These are phyloP conservation scores for Ochropleura plecta DNA, from an alignment of 2,888 invertebrate genomes.

Conservation along the genomic window DNA sequence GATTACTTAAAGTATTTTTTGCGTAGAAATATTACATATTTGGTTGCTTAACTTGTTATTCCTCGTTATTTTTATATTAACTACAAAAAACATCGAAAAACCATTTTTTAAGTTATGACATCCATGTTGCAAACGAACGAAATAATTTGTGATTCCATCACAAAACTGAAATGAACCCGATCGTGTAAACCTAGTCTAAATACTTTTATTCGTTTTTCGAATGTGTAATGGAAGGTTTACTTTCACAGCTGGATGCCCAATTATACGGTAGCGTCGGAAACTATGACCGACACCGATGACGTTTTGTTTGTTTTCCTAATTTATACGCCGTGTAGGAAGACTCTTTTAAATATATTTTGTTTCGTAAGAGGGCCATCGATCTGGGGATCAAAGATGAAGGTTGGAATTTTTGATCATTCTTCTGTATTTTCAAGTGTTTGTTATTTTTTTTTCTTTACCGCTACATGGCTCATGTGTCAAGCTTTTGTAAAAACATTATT, in stretches of 20 bases:
- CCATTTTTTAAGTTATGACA: too few relatives aligned
- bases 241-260: slow-evolving; percentile 39
- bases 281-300: slow-evolving; percentile 15
- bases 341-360: not conserved
- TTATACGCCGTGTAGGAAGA: not conserved
- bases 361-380: not conserved
- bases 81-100: too few relatives aligned
- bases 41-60: too few relatives aligned
- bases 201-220: slow-evolving; percentile 36
- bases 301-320: slow-evolving; percentile 20
- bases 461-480: not conserved
- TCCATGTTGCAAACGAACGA: too few relatives aligned
- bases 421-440: not conserved
- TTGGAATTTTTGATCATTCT: not conserved
- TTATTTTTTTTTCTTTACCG: not conserved
- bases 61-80: too few relatives aligned
- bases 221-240: slow-evolving; percentile 18
- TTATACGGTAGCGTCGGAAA: slow-evolving; percentile 24
- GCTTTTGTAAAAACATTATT: too few relatives aligned
- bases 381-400: not conserved
- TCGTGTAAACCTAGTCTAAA: not conserved
- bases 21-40: too few relatives aligned
- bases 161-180: not conserved
- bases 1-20: too few relatives aligned
- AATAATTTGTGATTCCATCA: not conserved